phyloP scores from a whole-genome alignment of 2,113 vertebrate genomes.

The Mus pahari region DNA sequence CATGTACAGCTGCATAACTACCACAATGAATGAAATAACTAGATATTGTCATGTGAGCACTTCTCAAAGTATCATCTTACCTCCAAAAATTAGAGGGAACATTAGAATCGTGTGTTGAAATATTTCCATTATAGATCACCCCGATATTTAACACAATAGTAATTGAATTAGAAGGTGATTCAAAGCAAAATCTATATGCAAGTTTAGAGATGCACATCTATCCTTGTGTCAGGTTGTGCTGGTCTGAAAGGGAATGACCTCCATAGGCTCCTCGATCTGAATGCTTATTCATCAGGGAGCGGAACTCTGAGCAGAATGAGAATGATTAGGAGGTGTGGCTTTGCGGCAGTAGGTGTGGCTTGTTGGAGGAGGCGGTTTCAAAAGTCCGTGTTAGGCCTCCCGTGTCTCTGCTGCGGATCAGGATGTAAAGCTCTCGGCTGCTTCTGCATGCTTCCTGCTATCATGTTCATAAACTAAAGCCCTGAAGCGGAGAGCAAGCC shows the following conservation, averaged over 20 bases:
- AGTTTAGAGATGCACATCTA: not conserved
- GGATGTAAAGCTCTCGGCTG: not conserved
- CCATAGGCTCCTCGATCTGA: not conserved
- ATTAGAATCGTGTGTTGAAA: slow-evolving; percentile 22
- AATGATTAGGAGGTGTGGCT: not conserved
- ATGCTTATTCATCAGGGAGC: not conserved
- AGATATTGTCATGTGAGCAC: not conserved
- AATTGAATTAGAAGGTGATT: not conserved
- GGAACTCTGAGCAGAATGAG: not conserved
- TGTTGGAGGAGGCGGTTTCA: not conserved
- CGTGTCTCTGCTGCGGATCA: not conserved
- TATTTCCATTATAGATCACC: not conserved
- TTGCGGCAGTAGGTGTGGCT: not conserved
- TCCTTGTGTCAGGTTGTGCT: not conserved
- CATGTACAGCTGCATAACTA: not conserved
- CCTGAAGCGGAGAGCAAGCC: not conserved
- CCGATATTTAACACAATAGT: slow-evolving; percentile 1
- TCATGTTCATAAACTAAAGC: not conserved
- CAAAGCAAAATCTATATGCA: not conserved
- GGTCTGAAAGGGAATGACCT: not conserved
- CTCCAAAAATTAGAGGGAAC: slow-evolving; percentile 33
- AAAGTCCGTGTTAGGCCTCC: not conserved
- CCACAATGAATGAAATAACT: slow-evolving; percentile 21
- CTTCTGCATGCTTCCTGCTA: not conserved
- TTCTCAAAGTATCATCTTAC: not conserved